These are phyloP conservation scores for Lutraria lutraria DNA, from an alignment of 2,888 invertebrate genomes.

Conservation along the genomic window DNA sequence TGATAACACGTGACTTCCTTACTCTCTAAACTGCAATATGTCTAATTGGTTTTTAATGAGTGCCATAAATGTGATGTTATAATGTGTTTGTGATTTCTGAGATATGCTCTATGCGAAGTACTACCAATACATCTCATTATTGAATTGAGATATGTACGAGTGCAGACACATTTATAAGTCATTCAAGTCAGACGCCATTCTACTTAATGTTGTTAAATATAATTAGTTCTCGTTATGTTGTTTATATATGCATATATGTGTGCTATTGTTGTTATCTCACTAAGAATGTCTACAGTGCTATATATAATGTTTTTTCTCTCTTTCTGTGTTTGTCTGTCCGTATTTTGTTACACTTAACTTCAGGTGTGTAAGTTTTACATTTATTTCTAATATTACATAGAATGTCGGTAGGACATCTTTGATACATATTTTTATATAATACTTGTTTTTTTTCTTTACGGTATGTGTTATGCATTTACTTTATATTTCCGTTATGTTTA, in stretches of 20 bases:
- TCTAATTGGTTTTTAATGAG: not conserved
- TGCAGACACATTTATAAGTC: not conserved
- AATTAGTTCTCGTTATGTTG: not conserved
- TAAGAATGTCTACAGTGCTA: no score
- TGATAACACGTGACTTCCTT: not conserved
- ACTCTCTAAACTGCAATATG: not conserved
- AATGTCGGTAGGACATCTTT: no score
- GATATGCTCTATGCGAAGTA: not conserved
- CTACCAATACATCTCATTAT: not conserved
- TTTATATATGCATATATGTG: not conserved
- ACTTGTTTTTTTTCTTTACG: not conserved
- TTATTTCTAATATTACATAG: no score
- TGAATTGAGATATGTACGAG: not conserved
- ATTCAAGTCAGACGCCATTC: not conserved
- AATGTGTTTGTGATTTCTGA: not conserved
- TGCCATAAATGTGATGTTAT: not conserved
- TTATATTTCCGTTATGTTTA: constrained; percentile 4
- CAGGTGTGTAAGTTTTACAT: no score
- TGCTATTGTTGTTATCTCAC: not conserved
- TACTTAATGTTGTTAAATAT: not conserved
- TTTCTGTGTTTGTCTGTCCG: no score
- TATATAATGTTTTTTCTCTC: no score
- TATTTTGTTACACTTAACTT: no score
- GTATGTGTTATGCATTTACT: not conserved
- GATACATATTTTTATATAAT: not conserved